Percentiles rank a stretch among this genome's conserved stretches.
Conservation (phyloP, 2,113 vertebrate genomes). For the Clarias gariepinus region DNA sequence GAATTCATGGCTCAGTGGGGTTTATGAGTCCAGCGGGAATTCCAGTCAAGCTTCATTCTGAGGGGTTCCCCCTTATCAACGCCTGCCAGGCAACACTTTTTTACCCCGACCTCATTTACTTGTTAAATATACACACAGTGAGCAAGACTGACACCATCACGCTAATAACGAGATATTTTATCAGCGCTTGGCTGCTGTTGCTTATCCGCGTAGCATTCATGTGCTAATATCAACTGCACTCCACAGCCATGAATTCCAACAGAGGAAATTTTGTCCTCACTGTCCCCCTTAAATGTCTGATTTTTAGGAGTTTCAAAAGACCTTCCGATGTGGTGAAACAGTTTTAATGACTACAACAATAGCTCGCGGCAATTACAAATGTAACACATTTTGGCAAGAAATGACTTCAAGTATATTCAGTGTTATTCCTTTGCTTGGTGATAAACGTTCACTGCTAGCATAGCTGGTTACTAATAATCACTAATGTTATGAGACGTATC, state of each 20-base stretch:
- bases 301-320: background rate
- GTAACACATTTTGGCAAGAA: background rate
- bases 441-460: background rate
- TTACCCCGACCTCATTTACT: conserved; percentile 27
- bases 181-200: background rate
- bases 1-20: background rate
- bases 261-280: background rate
- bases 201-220: background rate
- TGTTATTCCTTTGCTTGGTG: background rate
- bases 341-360: background rate
- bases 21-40: conserved; percentile 7
- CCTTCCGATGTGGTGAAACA: background rate
- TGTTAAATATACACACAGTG: conserved; percentile 29
- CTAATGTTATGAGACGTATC: background rate
- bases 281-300: background rate
- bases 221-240: background rate
- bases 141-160: conserved; percentile 57
- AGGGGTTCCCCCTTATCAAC: conserved; percentile 50
- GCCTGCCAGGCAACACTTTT: conserved; percentile 42
- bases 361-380: background rate
- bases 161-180: conserved; percentile 36
- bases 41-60: background rate
- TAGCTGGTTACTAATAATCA: background rate
- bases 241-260: background rate
- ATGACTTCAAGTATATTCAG: background rate